Conservation (phyloP, 1,140 invertebrate genomes). For the Aphaenogaster floridana region DNA sequence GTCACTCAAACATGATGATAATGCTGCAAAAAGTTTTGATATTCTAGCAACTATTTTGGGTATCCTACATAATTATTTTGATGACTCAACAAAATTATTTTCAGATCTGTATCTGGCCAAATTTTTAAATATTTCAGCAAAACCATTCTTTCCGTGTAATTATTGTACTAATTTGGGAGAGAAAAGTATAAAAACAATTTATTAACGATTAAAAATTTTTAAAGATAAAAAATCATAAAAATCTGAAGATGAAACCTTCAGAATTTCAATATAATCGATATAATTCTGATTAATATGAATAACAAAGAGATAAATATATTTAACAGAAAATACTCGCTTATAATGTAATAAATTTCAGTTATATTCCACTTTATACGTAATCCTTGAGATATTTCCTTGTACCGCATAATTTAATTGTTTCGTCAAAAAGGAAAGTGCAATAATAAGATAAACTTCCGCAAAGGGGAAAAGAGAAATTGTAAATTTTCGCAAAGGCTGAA, state of each 20-base stretch:
- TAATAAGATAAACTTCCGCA: neutral
- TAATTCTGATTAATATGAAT: neutral
- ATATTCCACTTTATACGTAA: neutral
- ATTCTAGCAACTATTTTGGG: too few species aligned
- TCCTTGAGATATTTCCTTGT: neutral
- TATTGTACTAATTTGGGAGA: neutral
- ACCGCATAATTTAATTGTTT: neutral
- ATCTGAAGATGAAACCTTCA: neutral
- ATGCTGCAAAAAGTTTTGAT: too few species aligned
- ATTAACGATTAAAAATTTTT: neutral
- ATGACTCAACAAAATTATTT: too few species aligned
- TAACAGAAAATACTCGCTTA: neutral
- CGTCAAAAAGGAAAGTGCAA: neutral
- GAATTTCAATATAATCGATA: neutral
- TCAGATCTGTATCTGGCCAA: too few species aligned
- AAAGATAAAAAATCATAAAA: neutral
- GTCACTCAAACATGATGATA: too few species aligned
- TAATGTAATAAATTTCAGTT: conserved; percentile 4
- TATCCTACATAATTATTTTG: too few species aligned
- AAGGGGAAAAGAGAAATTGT: neutral
- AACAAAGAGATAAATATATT: neutral
- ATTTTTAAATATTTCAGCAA: too few species aligned
- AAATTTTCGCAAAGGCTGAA: neutral
- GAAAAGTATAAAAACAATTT: neutral
- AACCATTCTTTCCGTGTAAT: neutral